Evolutionary conservation across 2,888 invertebrate species (phyloP).

Genomic region (Anoplius nigerrimus): DNA sequence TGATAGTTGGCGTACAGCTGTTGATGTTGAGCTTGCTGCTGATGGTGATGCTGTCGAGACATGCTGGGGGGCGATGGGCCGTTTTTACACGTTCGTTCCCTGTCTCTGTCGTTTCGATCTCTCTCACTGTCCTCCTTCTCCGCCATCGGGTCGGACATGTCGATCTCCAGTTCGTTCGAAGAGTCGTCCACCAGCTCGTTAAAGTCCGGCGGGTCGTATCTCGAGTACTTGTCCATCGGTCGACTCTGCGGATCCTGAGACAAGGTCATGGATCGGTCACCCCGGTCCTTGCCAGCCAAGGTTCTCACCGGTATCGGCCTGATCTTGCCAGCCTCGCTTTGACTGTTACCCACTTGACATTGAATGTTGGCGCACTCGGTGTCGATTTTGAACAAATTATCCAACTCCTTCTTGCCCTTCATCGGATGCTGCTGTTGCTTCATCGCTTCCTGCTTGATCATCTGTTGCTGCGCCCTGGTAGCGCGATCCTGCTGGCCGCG

Average conservation of each 20-base stretch:
- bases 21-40: conserved; percentile 47
- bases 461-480: conserved; percentile 59
- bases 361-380: conserved; percentile 76
- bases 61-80: conserved; percentile 58
- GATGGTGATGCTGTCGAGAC: conserved; percentile 56
- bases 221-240: conserved; percentile 76
- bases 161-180: conserved; percentile 87
- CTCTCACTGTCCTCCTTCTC: conserved; percentile 80
- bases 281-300: conserved; percentile 55
- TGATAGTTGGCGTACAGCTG: conserved; percentile 73
- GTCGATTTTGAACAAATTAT: conserved; percentile 76
- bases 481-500: conserved; percentile 73
- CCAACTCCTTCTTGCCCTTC: conserved; percentile 67
- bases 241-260: conserved; percentile 53
- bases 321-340: conserved; percentile 53
- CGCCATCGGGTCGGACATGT: conserved; percentile 84
- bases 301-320: conserved; percentile 54
- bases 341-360: conserved; percentile 67
- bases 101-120: conserved; percentile 76
- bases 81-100: conserved; percentile 73
- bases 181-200: conserved; percentile 86
- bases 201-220: conserved; percentile 85
- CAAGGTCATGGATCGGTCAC: conserved; percentile 51
- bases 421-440: conserved; percentile 61
- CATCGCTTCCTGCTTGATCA: conserved; percentile 55